Evolutionary conservation across 1,140 invertebrate species (phyloP).

Genomic region (Palaemon carinicauda): DNA sequence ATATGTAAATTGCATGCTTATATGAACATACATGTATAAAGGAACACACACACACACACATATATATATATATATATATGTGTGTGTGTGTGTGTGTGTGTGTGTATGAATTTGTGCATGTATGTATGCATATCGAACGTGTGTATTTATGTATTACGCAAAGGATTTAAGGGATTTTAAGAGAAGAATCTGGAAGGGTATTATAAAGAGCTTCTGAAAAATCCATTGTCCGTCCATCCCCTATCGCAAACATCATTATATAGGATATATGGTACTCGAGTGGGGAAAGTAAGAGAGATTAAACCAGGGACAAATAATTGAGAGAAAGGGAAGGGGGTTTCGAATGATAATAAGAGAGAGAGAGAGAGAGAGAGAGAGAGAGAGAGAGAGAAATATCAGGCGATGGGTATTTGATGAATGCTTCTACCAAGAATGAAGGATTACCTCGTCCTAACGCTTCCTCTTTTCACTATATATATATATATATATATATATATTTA

Average conservation of each 20-base stretch:
- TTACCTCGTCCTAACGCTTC: too few species aligned
- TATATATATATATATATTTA: too few species aligned
- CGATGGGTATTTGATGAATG: background rate
- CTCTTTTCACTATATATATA: too few species aligned
- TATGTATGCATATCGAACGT: background rate
- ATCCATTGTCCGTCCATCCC: too few species aligned
- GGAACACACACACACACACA: too few species aligned
- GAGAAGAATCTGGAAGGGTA: background rate
- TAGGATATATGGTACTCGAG: background rate
- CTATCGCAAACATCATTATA: background rate
- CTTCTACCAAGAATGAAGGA: too few species aligned
- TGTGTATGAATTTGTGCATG: background rate
- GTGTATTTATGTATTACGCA: too few species aligned
- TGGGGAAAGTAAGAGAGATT: background rate
- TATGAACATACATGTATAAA: too few species aligned
- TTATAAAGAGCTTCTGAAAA: too few species aligned
- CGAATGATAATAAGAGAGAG: background rate
- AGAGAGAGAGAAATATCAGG: background rate
- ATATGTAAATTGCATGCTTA: too few species aligned
- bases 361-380: constrained; percentile 14
- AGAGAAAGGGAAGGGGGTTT: background rate
- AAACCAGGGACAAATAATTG: background rate
- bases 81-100: background rate
- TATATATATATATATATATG: background rate
- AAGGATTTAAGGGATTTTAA: too few species aligned